Conservation (phyloP, 2,113 vertebrate species). For the Equus quagga region DNA sequence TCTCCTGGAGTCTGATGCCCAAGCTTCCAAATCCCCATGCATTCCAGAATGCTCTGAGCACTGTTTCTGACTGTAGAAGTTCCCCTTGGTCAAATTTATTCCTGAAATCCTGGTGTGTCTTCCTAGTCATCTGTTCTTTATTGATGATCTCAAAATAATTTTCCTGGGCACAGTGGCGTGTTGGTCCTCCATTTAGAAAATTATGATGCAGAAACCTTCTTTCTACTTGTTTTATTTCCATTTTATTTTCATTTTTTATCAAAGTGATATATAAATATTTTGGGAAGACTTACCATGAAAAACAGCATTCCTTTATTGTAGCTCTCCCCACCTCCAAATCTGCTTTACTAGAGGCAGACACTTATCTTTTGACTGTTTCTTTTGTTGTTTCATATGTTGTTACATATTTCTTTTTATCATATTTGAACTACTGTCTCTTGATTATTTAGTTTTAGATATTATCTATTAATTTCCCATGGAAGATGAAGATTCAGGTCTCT, state of each 20-base stretch:
- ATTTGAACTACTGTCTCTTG: not conserved
- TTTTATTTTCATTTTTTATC: not conserved
- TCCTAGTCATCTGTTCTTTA: not conserved
- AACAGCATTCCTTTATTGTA: not conserved
- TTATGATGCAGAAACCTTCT: not conserved
- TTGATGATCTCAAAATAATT: not conserved
- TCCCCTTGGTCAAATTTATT: not conserved
- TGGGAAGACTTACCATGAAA: not conserved
- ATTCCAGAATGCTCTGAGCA: not conserved
- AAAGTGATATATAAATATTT: not conserved
- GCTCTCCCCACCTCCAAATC: not conserved
- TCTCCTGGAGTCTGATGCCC: not conserved
- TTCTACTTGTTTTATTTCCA: not conserved
- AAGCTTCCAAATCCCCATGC: not conserved
- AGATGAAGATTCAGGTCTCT: not conserved
- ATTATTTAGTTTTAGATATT: not conserved
- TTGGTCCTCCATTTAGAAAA: constrained; percentile 22
- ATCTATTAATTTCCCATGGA: not conserved
- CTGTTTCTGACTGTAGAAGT: not conserved
- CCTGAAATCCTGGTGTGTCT: not conserved
- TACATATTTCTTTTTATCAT: not conserved
- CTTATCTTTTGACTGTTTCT: not conserved
- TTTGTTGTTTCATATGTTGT: not conserved
- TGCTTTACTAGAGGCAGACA: not conserved
- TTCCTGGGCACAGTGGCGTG: not conserved